Evolutionary conservation across 1,140 invertebrate genomes (phyloP).

Genomic region (Atta cephalotes): DNA sequence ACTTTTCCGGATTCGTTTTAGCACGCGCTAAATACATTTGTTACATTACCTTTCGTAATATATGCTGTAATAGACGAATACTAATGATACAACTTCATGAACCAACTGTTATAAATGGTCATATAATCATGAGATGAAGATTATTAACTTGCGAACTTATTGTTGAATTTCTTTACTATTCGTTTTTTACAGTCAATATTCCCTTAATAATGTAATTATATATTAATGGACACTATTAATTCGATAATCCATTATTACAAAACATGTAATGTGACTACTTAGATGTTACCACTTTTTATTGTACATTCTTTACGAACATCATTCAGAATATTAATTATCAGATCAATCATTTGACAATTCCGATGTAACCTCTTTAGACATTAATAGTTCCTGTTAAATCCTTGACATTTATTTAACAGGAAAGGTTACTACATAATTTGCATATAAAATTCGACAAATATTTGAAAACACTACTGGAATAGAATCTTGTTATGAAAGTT

Average conservation of each 20-base stretch:
- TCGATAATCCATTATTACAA: slow-evolving; percentile 9
- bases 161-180: neutral
- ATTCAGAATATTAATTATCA: slow-evolving; percentile 10
- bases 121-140: neutral
- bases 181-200: slow-evolving; percentile 29
- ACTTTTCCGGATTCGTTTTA: neutral
- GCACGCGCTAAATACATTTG: neutral
- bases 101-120: slow-evolving; percentile 1
- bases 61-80: neutral
- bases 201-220: neutral
- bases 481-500: neutral
- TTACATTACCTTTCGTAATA: slow-evolving; percentile 29
- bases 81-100: slow-evolving; percentile 21
- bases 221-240: slow-evolving; percentile 1
- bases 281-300: neutral
- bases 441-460: slow-evolving; percentile 4
- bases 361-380: neutral
- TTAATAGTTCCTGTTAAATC: neutral
- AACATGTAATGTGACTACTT: neutral
- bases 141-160: neutral
- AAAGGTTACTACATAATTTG: slow-evolving; percentile 5
- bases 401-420: slow-evolving; percentile 48
- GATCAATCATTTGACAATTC: neutral
- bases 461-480: no score
- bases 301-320: neutral